Evolutionary conservation across 2,113 vertebrate genomes (phyloP).

Genomic region (Paratilapia polleni): DNA sequence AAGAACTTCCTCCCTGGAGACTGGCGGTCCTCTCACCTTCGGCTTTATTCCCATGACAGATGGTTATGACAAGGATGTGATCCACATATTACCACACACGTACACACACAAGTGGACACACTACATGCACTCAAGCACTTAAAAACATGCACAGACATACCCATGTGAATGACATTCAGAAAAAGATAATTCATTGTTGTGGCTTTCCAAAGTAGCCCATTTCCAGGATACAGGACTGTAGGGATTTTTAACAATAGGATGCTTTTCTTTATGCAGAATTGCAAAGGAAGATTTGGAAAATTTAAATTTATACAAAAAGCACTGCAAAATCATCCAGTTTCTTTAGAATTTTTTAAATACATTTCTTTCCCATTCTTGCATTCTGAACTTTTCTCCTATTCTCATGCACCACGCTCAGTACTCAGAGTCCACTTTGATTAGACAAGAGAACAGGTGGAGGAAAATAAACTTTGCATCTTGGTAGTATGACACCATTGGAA

Average conservation of each 20-base stretch:
- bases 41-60: constrained; percentile 53
- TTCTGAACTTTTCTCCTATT: constrained; percentile 3
- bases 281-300: constrained; percentile 39
- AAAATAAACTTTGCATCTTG: constrained; percentile 4
- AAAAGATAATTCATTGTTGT: constrained; percentile 51
- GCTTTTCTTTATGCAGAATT: constrained; percentile 46
- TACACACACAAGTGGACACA: background rate
- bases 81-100: constrained; percentile 37
- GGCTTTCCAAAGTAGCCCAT: constrained; percentile 52
- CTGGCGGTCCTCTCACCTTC: constrained; percentile 40
- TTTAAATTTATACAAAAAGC: constrained; percentile 50
- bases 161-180: constrained; percentile 38
- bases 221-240: constrained; percentile 22
- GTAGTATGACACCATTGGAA: background rate
- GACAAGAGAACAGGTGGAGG: background rate
- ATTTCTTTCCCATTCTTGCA: constrained; percentile 8
- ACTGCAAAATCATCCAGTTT: constrained; percentile 37
- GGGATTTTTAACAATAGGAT: constrained; percentile 58
- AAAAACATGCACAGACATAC: constrained; percentile 19
- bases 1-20: constrained; percentile 23
- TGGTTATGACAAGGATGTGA: constrained; percentile 67
- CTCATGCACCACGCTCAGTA: background rate
- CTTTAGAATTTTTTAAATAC: constrained; percentile 2
- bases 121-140: background rate
- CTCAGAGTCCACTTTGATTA: constrained; percentile 21